Evolutionary conservation across 2,797 vertebrate species (phyloP).

Genomic region (Sciurus vulgaris): DNA sequence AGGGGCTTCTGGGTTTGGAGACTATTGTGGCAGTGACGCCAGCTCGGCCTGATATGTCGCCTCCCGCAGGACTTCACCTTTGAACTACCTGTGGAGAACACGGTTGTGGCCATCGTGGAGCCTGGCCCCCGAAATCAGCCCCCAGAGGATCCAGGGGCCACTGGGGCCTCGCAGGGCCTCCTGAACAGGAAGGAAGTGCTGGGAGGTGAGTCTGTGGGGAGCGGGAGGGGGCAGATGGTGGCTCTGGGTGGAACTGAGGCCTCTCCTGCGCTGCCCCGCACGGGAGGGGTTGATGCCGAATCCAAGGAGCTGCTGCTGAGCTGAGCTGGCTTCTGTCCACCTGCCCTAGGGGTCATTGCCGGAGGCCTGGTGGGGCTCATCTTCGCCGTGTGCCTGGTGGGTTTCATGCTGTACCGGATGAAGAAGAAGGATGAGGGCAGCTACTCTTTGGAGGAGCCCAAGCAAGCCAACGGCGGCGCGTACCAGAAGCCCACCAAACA

Average conservation of each 20-base stretch:
- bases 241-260: not conserved
- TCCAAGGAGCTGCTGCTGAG: fast-evolving
- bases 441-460: slow-evolving; percentile 90
- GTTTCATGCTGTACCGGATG: slow-evolving; percentile 92
- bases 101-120: not conserved
- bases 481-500: slow-evolving; percentile 91
- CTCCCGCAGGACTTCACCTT: slow-evolving; percentile 86
- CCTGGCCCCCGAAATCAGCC: slow-evolving; percentile 64
- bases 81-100: slow-evolving; percentile 76
- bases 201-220: slow-evolving; percentile 86
- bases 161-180: slow-evolving; percentile 87
- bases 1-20: not conserved
- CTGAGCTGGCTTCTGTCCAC: not conserved
- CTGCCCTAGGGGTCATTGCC: slow-evolving; percentile 89
- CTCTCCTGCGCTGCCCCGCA: not conserved
- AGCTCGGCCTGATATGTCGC: not conserved
- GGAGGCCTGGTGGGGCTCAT: slow-evolving; percentile 90
- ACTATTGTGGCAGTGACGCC: fast-evolving
- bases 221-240: not conserved
- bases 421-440: slow-evolving; percentile 91
- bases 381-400: slow-evolving; percentile 89
- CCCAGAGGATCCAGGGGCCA: slow-evolving; percentile 81
- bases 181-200: slow-evolving; percentile 91
- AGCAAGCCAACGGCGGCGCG: slow-evolving; percentile 87
- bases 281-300: fast-evolving